These are phyloP conservation scores for Pelusios castaneus DNA, from an alignment of 2,113 vertebrate genomes.

Conservation along the genomic window DNA sequence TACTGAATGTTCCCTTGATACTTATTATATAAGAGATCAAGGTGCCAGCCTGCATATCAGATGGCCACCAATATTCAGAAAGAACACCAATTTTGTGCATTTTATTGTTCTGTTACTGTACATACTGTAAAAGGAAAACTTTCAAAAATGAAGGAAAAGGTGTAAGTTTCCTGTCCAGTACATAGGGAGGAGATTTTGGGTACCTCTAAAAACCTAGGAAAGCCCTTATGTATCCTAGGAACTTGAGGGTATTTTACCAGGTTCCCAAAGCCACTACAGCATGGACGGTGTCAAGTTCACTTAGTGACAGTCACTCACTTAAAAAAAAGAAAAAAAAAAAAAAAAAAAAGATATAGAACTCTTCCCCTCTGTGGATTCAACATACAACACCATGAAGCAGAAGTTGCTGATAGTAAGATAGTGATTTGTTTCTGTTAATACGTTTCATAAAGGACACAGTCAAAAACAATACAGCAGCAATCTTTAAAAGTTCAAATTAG, in stretches of 20 bases:
- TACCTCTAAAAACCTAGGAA: constrained; percentile 67
- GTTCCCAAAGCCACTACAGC: constrained; percentile 71
- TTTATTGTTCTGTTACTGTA: constrained; percentile 47
- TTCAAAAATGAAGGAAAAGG: constrained; percentile 53
- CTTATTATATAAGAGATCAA: constrained; percentile 50
- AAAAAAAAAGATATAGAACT: constrained; percentile 21
- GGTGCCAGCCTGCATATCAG: constrained; percentile 37
- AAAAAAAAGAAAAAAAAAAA: background rate
- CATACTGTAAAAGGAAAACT: constrained; percentile 31
- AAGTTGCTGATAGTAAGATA: constrained; percentile 66
- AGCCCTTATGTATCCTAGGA: constrained; percentile 74
- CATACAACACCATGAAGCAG: constrained; percentile 65
- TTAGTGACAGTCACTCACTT: constrained; percentile 74
- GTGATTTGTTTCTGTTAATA: constrained; percentile 73
- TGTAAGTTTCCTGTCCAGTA: constrained; percentile 47
- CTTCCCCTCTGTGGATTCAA: constrained; percentile 55
- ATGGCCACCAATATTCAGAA: constrained; percentile 14
- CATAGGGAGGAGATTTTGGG: constrained; percentile 57
- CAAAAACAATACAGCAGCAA: constrained; percentile 74
- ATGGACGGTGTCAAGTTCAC: constrained; percentile 71
- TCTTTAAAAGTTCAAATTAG: constrained; percentile 77
- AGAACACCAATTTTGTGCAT: background rate
- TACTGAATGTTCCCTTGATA: constrained; percentile 14
- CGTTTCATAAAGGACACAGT: constrained; percentile 67
- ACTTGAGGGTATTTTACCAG: constrained; percentile 51